Conservation (phyloP, 2,113 vertebrate genomes). For the Proteles cristata region DNA sequence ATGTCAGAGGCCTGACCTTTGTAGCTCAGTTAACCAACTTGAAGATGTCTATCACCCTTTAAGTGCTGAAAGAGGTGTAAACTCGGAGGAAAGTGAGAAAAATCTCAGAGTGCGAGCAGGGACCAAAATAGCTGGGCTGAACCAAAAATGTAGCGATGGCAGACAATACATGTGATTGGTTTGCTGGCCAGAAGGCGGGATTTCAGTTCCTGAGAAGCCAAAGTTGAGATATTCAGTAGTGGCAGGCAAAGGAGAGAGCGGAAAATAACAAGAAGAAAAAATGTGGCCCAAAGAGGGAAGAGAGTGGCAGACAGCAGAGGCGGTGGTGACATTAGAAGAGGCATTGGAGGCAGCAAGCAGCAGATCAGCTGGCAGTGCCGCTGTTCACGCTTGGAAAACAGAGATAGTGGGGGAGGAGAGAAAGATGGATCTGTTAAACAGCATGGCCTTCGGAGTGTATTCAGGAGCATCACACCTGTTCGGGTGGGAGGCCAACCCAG, state of each 20-base stretch:
- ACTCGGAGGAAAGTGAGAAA: constrained; percentile 70
- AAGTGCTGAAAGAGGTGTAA: constrained; percentile 71
- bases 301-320: constrained; percentile 68
- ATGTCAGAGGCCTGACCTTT: constrained; percentile 47
- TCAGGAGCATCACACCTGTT: neutral
- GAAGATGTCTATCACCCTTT: constrained; percentile 72
- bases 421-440: neutral
- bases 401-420: neutral
- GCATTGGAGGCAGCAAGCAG: constrained; percentile 19
- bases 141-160: neutral
- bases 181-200: constrained; percentile 27
- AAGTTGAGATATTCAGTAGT: constrained; percentile 22
- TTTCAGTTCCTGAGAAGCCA: neutral
- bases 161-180: neutral
- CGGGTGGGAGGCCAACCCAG: neutral
- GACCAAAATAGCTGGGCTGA: constrained; percentile 70
- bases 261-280: constrained; percentile 19
- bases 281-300: constrained; percentile 27
- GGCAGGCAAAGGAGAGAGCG: constrained; percentile 64
- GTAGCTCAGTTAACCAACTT: constrained; percentile 66
- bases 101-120: constrained; percentile 18
- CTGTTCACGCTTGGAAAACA: neutral
- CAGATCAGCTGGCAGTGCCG: neutral
- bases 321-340: constrained; percentile 55
- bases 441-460: neutral